Evolutionary conservation across 2,888 invertebrate species (phyloP), one percentile per base, ranked within the genome.

Genomic region (Chorisops tibialis): DNA sequence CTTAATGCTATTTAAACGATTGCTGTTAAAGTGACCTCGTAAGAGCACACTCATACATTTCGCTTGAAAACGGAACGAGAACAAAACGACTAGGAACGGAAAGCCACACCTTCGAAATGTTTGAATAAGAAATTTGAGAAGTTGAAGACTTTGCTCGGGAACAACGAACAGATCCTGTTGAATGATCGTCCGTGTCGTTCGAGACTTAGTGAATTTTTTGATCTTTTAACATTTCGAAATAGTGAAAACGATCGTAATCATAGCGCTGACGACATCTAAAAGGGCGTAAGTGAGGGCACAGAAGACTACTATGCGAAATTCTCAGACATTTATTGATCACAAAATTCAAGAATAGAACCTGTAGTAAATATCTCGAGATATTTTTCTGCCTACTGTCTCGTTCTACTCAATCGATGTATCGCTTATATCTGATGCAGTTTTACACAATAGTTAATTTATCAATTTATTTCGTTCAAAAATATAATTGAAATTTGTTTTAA

Each of bases 101-200:
- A 63, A 51, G 63, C 60, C 63, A 63, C 63, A 63, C 63, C 63
- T 63, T 54, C 63, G 24, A 39, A 41, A 54, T 4, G n/a, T 54
- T 24, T 54, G 54, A 54, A 54, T 54, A 54, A 54, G 54, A 54
- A 54, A 54, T 54, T 54, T 54, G 54, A 54, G 54, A 54, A 21
- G 54, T 41, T n/a, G 16, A 54, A 54, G 21, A 41, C 54, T 41
- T 41, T 45, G 6, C 41, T 54, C 54, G 18, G 14, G 39, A 54
- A 41, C 54, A 54, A 54, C 41, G 24, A 41, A 39, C 41, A 39
- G 24, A 9, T 14, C 39, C 39, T 7, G 22, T 41, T 51, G 22
- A 41, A 54, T 41, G 24, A n/a, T 41, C 24, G n/a, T n/a, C n/a
- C n/a, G 54, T 54, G 54, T 54, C 41, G 41, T 41, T 54, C 39